Conservation (phyloP, 2,888 invertebrate genomes). For the Himalopsyche anomala region DNA sequence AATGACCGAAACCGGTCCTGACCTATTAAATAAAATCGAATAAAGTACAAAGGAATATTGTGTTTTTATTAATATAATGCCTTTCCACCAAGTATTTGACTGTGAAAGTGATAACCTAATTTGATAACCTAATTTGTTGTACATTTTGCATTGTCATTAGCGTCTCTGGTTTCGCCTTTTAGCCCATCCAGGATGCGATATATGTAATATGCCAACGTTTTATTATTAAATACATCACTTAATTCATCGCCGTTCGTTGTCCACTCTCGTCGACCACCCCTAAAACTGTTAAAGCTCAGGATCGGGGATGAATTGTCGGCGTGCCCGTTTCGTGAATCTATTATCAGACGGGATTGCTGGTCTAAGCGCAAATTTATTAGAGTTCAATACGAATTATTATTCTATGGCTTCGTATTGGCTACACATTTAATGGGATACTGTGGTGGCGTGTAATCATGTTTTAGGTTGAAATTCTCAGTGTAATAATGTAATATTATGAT, state of each 20-base stretch:
- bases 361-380: conserved; percentile 23
- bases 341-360: conserved; percentile 32
- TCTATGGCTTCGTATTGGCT: conserved; percentile 11
- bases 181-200: no score
- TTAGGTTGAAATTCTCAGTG: conserved; percentile 7
- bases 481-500: conserved; percentile 20
- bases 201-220: no score
- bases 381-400: conserved; percentile 19
- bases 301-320: not conserved
- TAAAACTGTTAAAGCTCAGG: not conserved
- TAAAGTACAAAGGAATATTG: no score
- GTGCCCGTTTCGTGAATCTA: not conserved
- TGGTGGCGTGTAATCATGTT: conserved; percentile 26
- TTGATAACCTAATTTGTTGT: no score
- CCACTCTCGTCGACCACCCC: not conserved
- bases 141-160: no score
- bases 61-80: no score
- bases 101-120: no score
- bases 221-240: no score
- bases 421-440: conserved; percentile 34
- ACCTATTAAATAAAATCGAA: no score
- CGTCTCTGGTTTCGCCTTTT: no score
- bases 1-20: no score
- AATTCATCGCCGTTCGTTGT: not conserved
- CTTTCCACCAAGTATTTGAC: no score